Base-by-base conservation (phyloP, 2,888 invertebrate genomes). In the Drosophila mercatorum region DNA sequence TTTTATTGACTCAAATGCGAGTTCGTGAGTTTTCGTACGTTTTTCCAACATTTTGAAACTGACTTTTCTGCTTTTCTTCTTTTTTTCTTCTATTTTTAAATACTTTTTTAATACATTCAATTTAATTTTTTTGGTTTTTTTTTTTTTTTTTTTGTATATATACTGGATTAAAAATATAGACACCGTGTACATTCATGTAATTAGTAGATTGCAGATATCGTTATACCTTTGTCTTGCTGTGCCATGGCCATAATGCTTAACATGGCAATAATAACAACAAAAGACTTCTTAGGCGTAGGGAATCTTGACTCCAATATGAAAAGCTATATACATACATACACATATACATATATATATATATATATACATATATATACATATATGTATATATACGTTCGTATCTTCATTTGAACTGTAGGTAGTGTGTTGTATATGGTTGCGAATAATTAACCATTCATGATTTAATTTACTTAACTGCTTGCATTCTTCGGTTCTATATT, bases 81-180 rank as follows among this genome's bases (percentile, higher is more conserved):
- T 38, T 14, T 55, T n/a, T 38, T 40, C 17, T 44, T 40, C 17
- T 44, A 17, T 22, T 43, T 43, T 8, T 3, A 2, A 1, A 28
- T 47, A 17, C 43, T 40, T 26, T 46, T 63, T 38, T 14, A 49
- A 38, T 38, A 53, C 52, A 53, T 38, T 52, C 38, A 53, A 38
- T 34, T 55, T 4, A 7, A 11, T 17, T 6, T 11, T 49, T 17
- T 6, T 11, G 31, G 17, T 43, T 14, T 17, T 17, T 40, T 26
- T 28, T 28, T 28, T 28, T 28, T 28, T 28, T 22, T n/a, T 17
- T 38, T 41, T 55, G 17, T 43, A 34, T 34, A 57, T 44, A 44
- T 57, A 44, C 8, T 58, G 72, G 80, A 65, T 72, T 66, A 64
- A 73, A 63, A 79, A 77, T 69, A 78, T 72, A 70, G 79, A 84